phyloP scores from a whole-genome alignment of 2,113 vertebrate species.

The Dromaius novaehollandiae region DNA sequence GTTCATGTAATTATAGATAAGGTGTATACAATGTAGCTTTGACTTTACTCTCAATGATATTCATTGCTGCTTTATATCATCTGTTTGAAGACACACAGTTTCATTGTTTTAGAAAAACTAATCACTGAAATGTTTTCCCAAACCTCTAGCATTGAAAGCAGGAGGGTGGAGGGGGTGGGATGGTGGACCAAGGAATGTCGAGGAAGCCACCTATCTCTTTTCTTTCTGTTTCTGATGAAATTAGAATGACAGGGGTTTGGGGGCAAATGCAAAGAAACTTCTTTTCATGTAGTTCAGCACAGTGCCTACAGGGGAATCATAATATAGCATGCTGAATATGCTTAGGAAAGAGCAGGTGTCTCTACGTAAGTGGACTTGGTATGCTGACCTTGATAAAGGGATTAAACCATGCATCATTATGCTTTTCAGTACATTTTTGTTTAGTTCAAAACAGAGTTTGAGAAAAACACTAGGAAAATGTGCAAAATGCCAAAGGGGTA shows the following conservation, averaged over 20 bases:
- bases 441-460: background rate
- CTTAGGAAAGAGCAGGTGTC: background rate
- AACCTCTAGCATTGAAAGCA: background rate
- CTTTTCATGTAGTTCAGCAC: background rate
- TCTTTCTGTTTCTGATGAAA: background rate
- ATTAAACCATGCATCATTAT: background rate
- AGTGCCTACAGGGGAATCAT: background rate
- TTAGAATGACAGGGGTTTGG: background rate
- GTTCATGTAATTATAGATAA: background rate
- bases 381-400: background rate
- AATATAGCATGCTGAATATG: background rate
- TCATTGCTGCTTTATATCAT: fast-evolving
- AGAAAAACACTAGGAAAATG: background rate
- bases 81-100: background rate
- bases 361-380: background rate
- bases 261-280: background rate
- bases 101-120: background rate
- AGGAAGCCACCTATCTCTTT: background rate
- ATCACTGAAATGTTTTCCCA: background rate
- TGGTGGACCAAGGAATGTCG: background rate
- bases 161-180: background rate
- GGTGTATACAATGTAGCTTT: background rate
- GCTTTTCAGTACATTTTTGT: background rate
- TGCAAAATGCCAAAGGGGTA: background rate
- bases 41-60: background rate